A percentile compares a stretch with the other conserved stretches of the same genome.
Evolutionary conservation across 2,113 vertebrate genomes (phyloP).

Genomic region (Oplegnathus fasciatus): DNA sequence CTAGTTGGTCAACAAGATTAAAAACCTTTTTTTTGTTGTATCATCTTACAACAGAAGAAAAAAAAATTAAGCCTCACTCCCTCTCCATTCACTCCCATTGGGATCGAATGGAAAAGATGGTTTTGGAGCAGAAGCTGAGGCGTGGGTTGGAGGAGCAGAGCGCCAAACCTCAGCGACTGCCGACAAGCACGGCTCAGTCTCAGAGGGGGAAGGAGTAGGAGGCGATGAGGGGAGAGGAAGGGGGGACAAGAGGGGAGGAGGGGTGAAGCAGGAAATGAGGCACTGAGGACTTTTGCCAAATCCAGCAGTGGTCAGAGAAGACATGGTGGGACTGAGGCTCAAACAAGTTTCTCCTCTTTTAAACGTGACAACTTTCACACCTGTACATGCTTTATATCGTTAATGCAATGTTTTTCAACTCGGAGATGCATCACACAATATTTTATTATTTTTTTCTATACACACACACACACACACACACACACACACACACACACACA

Average conservation of each 20-base stretch:
- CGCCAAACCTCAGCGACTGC: constrained; percentile 77
- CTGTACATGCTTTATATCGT: neutral
- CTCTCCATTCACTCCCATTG: constrained; percentile 44
- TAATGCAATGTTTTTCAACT: neutral
- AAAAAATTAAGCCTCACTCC: constrained; percentile 21
- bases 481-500: neutral
- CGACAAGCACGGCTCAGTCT: constrained; percentile 70
- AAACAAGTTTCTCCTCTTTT: constrained; percentile 24
- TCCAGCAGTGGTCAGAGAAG: constrained; percentile 60
- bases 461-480: neutral
- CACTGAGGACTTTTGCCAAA: constrained; percentile 73
- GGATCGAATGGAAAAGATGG: constrained; percentile 70
- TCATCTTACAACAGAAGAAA: constrained; percentile 10
- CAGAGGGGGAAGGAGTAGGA: constrained; percentile 65
- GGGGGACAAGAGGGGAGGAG: constrained; percentile 14
- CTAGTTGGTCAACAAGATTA: constrained; percentile 47
- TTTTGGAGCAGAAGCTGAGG: constrained; percentile 70
- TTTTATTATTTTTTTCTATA: neutral
- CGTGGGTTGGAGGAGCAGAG: constrained; percentile 77
- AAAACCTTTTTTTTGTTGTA: constrained; percentile 35
- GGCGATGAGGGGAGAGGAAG: constrained; percentile 60
- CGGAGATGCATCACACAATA: neutral
- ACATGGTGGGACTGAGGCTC: constrained; percentile 30
- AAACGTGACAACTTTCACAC: constrained; percentile 4
- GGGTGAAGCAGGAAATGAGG: constrained; percentile 77